Evolutionary conservation across 2,797 vertebrate genomes (phyloP).

Genomic region (Chaetodon trifasciatus): DNA sequence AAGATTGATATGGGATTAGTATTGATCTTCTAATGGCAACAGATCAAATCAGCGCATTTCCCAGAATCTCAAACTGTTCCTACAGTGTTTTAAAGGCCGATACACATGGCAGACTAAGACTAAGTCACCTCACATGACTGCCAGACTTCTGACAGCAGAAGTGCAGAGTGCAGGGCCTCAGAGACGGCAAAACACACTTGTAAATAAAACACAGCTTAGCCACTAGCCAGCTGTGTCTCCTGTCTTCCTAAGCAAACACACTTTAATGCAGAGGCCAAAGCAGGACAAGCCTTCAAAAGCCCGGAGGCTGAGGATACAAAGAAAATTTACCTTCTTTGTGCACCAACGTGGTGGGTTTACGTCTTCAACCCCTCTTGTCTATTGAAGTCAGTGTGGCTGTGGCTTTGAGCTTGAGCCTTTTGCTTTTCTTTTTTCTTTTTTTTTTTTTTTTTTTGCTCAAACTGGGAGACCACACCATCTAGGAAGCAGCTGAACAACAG

Average conservation of each 20-base stretch:
- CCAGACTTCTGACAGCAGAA: background rate
- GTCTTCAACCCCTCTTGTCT: slow-evolving; percentile 30
- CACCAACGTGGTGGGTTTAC: background rate
- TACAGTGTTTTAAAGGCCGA: too few species aligned
- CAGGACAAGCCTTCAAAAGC: slow-evolving; percentile 9
- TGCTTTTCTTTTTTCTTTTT: background rate
- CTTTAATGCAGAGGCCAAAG: slow-evolving; percentile 6
- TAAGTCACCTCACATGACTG: background rate
- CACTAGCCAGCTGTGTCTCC: background rate
- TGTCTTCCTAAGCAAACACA: background rate
- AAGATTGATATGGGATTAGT: too few species aligned
- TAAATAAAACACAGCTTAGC: slow-evolving; percentile 1
- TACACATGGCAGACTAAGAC: too few species aligned
- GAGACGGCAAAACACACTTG: background rate
- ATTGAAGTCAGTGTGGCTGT: slow-evolving; percentile 21
- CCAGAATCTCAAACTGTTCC: too few species aligned
- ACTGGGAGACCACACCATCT: background rate
- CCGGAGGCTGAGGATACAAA: slow-evolving; percentile 2
- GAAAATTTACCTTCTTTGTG: background rate
- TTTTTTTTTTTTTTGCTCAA: background rate
- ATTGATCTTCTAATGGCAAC: too few species aligned
- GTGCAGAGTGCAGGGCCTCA: background rate
- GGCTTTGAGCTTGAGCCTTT: slow-evolving; percentile 38
- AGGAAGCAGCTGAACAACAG: background rate
- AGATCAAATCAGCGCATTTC: too few species aligned